Evolutionary conservation across 2,113 vertebrate genomes (phyloP).

Genomic region (Tetrao urogallus): DNA sequence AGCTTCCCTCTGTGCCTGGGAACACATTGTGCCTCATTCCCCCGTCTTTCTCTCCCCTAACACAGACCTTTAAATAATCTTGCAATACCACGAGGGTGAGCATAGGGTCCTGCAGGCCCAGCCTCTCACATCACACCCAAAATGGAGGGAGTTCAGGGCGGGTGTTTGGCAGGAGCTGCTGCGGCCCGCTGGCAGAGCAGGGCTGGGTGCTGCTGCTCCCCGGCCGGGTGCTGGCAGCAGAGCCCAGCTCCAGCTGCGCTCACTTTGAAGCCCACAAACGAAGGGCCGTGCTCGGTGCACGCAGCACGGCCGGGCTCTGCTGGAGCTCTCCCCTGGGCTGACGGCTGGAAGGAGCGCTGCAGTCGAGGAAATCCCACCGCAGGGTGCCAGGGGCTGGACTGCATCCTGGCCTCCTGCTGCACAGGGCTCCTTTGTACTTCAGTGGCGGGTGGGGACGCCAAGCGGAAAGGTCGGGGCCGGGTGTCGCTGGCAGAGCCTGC

Average conservation of each 20-base stretch:
- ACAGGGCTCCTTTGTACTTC: not conserved
- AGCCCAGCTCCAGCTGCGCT: not conserved
- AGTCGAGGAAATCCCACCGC: not conserved
- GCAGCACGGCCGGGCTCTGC: not conserved
- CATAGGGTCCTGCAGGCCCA: not conserved
- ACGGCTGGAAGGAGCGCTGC: not conserved
- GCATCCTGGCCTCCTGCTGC: not conserved
- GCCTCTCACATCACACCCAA: not conserved
- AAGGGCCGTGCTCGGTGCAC: not conserved
- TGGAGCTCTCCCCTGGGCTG: not conserved
- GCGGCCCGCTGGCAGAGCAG: not conserved
- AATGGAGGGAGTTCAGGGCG: not conserved
- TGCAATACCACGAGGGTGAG: not conserved
- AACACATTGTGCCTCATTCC: not conserved
- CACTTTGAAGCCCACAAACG: not conserved
- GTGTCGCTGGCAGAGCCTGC: fast-evolving
- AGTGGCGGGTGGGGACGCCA: not conserved
- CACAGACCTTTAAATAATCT: fast-evolving
- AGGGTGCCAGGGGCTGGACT: not conserved
- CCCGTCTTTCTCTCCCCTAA: not conserved
- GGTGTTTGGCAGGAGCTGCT: not conserved
- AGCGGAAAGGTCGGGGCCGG: fast-evolving
- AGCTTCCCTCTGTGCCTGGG: not conserved
- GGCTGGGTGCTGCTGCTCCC: not conserved
- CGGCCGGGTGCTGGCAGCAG: not conserved